Base-by-base conservation (phyloP, 2,888 invertebrate species). In the Protodeltote pygarga region DNA sequence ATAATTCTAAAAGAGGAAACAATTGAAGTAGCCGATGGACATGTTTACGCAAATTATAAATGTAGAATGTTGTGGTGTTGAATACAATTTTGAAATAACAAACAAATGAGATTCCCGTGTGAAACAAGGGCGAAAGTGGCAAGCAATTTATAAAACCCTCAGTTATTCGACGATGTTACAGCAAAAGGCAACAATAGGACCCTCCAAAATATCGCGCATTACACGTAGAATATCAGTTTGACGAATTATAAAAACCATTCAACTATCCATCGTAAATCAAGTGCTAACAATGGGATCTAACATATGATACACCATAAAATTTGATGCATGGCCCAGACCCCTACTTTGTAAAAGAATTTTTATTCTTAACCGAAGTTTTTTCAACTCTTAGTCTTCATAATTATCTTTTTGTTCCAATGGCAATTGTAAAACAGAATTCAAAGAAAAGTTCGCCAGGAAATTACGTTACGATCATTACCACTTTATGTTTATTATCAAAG, bases 191-290 rank as follows among this genome's bases (percentile, higher is more conserved):
- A 51, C 63, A 59, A 52, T 42, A 33, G 38, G 41, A 68, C 71
- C 77, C 71, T 60, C 53, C 32, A 44, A 37, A 53, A 55, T 38
- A 46, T 44, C 28, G 40, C 52, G 41, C 39, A 70, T 69, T 71
- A 79, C 71, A 73, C 71, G 72, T 64, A 48, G 60, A 49, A 66
- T 82, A 83, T 79, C 78, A 74, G 73, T 73, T 79, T 77, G 74
- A 83, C 84, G 79, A 77, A 66, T 77, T 83, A 82, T 85, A 77
- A 82, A 84, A 80, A 62, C 77, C 71, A 73, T 83, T 81, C 74
- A 77, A 49, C 66, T 64, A 71, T 67, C 65, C 65, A 47, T 71
- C 74, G 66, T 77, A 79, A 81, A 81, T 79, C 74, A 71, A 62
- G 67, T 63, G 62, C 72, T 63, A 69, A 63, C 60, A 60, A 69